phyloP scores from a whole-genome alignment of 2,888 invertebrate genomes.

The Cosmia pyralina region DNA sequence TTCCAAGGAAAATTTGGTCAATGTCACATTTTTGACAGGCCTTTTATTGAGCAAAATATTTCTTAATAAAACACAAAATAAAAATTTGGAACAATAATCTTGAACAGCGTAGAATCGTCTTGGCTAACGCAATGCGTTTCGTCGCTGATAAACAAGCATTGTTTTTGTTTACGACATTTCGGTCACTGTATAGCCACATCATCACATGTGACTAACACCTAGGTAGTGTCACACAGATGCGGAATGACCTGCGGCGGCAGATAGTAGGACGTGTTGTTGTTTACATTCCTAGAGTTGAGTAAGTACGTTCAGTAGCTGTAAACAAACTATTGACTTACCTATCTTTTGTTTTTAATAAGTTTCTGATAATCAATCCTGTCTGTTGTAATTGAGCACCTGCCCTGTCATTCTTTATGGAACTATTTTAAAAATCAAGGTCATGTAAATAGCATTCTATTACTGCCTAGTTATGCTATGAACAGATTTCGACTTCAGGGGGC shows the following conservation, averaged over 20 bases:
- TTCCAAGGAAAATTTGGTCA: conserved; percentile 15
- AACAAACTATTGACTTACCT: conserved; percentile 30
- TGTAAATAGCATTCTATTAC: conserved; percentile 8
- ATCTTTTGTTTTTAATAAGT: conserved; percentile 12
- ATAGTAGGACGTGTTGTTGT: conserved; percentile 45
- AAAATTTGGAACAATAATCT: conserved; percentile 13
- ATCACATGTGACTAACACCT: conserved; percentile 43
- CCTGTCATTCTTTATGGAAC: conserved; percentile 1
- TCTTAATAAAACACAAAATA: conserved; percentile 4
- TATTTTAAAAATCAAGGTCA: conserved; percentile 37
- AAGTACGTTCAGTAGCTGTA: conserved; percentile 15
- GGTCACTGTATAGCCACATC: too few species aligned
- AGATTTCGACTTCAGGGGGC: background rate
- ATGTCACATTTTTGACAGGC: conserved; percentile 6
- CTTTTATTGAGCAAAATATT: conserved; percentile 15
- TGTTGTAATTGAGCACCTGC: conserved; percentile 10
- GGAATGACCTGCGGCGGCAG: conserved; percentile 33
- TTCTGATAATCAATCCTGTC: background rate
- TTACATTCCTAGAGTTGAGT: conserved; percentile 45
- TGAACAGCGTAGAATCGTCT: conserved; percentile 38
- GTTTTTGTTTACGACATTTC: conserved; percentile 65
- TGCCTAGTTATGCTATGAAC: background rate
- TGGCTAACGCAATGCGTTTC: conserved; percentile 50
- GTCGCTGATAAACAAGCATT: conserved; percentile 59
- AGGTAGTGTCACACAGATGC: conserved; percentile 26